These are phyloP conservation scores for Stenchaetothrips biformis DNA, from an alignment of 2,888 invertebrate species.

Conservation along the genomic window DNA sequence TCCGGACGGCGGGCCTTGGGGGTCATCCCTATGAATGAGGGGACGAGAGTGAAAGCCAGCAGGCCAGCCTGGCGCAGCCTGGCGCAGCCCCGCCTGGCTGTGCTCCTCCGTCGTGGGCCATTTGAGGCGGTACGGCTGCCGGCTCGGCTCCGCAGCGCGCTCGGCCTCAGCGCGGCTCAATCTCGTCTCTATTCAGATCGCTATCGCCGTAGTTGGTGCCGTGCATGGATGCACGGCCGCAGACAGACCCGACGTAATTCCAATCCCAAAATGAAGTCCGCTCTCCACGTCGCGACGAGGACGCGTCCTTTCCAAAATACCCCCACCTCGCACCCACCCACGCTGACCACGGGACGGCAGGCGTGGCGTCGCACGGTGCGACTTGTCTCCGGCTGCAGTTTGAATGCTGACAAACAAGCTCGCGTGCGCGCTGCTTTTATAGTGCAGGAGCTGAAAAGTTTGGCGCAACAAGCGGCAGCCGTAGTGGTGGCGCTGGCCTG, in stretches of 20 bases:
- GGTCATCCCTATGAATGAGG: constrained; percentile 9
- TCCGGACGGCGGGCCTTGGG: background rate
- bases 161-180: background rate
- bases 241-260: no score
- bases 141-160: background rate
- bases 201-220: background rate
- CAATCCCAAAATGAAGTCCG: no score
- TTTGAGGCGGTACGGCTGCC: no score
- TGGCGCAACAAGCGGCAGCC: no score
- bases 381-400: background rate
- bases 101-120: background rate
- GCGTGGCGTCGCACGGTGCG: background rate
- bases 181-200: constrained; percentile 1
- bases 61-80: background rate
- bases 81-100: background rate
- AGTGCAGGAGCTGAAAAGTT: no score
- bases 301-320: no score
- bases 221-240: no score
- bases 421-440: no score
- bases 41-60: background rate
- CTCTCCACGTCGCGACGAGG: no score
- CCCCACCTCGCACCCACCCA: background rate
- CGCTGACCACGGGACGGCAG: background rate
- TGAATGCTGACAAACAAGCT: no score
- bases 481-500: no score